These are phyloP conservation scores for Pipistrellus nathusii DNA, from an alignment of 2,797 vertebrate genomes.

Conservation along the genomic window DNA sequence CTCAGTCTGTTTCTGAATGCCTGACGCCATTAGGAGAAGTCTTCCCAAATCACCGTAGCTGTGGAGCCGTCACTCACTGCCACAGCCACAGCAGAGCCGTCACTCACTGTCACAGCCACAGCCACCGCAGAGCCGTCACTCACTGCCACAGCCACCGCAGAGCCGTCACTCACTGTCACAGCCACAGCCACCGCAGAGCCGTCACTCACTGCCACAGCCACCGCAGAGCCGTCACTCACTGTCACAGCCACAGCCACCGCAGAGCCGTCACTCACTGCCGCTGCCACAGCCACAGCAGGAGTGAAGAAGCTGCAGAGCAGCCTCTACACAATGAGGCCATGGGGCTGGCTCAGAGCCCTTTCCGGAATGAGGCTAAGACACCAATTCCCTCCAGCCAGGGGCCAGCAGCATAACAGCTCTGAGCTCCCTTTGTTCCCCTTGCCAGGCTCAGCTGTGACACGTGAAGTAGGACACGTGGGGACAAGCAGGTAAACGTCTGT, in stretches of 20 bases:
- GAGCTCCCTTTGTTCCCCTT: not conserved
- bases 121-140: not conserved
- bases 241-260: not conserved
- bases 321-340: accelerated
- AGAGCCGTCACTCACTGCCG: not conserved
- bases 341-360: not conserved
- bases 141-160: not conserved
- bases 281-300: not conserved
- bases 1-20: not conserved
- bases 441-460: not conserved
- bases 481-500: not conserved
- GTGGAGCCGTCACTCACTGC: too few species aligned
- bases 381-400: not conserved
- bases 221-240: not conserved
- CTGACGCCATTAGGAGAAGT: not conserved
- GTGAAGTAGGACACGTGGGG: not conserved
- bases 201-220: not conserved
- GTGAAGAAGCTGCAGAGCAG: not conserved
- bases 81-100: too few species aligned
- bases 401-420: not conserved
- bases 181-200: not conserved
- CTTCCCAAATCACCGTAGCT: not conserved
- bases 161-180: not conserved
- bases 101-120: not conserved
- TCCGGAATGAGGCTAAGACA: too few species aligned